Base-by-base conservation (phyloP, 2,888 invertebrate species). In the Latrodectus elegans region DNA sequence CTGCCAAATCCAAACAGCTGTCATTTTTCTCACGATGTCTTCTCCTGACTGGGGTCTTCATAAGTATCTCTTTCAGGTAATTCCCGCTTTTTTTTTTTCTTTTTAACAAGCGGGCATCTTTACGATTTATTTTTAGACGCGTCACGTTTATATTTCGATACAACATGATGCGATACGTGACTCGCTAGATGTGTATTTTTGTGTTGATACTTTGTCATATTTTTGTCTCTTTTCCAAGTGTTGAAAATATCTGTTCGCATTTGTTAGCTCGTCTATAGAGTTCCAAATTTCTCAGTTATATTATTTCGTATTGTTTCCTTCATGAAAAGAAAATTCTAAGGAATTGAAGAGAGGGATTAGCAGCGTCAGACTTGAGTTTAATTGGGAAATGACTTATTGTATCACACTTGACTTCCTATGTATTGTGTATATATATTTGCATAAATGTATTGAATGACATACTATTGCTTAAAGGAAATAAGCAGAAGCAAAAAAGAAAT, bases 11-110 rank as follows among this genome's bases (percentile, higher is more conserved):
- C n/a, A 12, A n/a, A 38, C 81, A 81, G 81, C 74, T 81, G 81
- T 55, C 78, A 78, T 74, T 81, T 74, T 81, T 81, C 81, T 81
- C 60, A 78, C 70, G 38, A 14, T 38, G 10, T 79, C 51, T 72
- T 49, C 60, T 75, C 14, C 68, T 52, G 67, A 53, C 52, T 71
- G 52, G 51, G 38, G 22, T 52, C 38, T 55, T 78, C 78, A 70
- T 14, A 53, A 67, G 38, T 65, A 49, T 65, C 65, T 76, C 60
- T 75, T 49, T 26, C 60, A 38, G 26, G 15, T 71, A 49, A n/a
- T 71, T 76, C 6, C 51, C 49, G 65, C 4, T 26, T 75, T n/a
- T 38, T 71, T n/a, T n/a, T n/a, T 49, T 71, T 51, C 49, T 51
- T 71, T 71, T 10, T 12, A 71, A 49, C 49, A 12, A 15, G 71